Base-by-base conservation (phyloP, 2,797 vertebrate genomes). In the Taeniopygia guttata region DNA sequence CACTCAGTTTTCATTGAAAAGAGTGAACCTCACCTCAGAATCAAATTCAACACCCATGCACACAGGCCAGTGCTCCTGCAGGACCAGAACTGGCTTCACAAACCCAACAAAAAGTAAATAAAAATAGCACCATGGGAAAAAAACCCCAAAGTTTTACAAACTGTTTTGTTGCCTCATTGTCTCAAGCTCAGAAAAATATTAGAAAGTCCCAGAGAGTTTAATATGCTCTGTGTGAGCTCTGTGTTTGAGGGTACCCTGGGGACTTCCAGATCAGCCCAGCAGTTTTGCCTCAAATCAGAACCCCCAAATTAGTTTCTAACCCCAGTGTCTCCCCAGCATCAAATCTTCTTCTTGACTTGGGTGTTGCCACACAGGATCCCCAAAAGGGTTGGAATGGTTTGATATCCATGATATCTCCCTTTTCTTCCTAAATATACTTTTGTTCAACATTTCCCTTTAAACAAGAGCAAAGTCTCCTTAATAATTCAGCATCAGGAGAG, bases 401-500 rank as follows among this genome's bases (percentile, higher is more conserved):
- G 34, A 13, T 27, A 46, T 5, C n/a, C 21, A 14, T 51, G 45
- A 42, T 9, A 60, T 7, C 4, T 88, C 87, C 62, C 80, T 85
- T 56, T 74, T 54, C 79, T 94, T 84, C 51, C 63, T 82, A 54
- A 86, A 80, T 92, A 87, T 29, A 36, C 63, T 10, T 76, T 76
- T 91, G 45, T 52, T 73, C 81, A 89, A 66, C 42, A 48, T 62
- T 51, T 49, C 43, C 36, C 48, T 38, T 91, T 83, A 84, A 93
- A 83, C 9, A 56, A 60, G 78, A 93, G 59, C 91, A 85, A 87
- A 90, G 43, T 13, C 27, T 83, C 43, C 49, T 67, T 36, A 38
- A 22, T 93, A 97, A 96, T 96, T 96, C 88, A 74, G 88, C 81
- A 69, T 90, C 63, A 8, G 89, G 96, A 94, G 88, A 95, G 89